Evolutionary conservation across 2,797 vertebrate genomes (phyloP), one percentile per base, ranked within the genome.

Genomic region (Micropoecilia bifurca): DNA sequence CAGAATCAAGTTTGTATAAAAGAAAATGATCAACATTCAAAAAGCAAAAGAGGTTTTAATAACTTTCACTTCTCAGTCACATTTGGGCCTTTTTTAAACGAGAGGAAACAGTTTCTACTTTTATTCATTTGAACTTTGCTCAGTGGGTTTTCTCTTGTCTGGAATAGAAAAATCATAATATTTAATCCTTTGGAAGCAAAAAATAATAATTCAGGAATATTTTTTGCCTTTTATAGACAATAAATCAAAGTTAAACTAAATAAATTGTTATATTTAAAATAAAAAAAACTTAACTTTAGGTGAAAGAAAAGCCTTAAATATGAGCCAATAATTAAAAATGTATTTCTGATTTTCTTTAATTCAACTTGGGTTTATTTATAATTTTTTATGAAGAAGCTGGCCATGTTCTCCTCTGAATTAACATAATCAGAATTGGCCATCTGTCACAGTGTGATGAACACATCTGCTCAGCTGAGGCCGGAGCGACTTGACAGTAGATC

Each of bases 381-480:
- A 28, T 10, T 48, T 47, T 16, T 20, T 48, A 7, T 41, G 1
- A 73, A 73, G 74, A 88, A 81, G 28, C 41, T 74, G 73, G n/a
- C 30, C 30, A 41, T 30, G 16, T 43, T 77, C 81, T 82, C 81
- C 72, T 71, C 69, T 80, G 87, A 87, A 94, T 94, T 90, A 93
- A 86, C 93, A 94, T 93, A 92, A 94, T 94, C 90, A 94, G 93
- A 95, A 90, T 85, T 73, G 85, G 86, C 95, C 95, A 96, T 95
- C 95, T 95, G 95, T 95, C 95, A 93, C 89, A 87, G 88, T 92
- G 91, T 92, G 93, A 93, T 90, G 87, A 93, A 93, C 93, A 94
- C 94, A 94, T 94, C 94, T 94, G 93, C 83, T 95, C 84, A 88
- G 86, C 92, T 91, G 75, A 89, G 85, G 89, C 88, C 91, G 63